These are phyloP conservation scores for Glyphotaelius pellucidus DNA, from an alignment of 2,888 invertebrate genomes.

Conservation along the genomic window DNA sequence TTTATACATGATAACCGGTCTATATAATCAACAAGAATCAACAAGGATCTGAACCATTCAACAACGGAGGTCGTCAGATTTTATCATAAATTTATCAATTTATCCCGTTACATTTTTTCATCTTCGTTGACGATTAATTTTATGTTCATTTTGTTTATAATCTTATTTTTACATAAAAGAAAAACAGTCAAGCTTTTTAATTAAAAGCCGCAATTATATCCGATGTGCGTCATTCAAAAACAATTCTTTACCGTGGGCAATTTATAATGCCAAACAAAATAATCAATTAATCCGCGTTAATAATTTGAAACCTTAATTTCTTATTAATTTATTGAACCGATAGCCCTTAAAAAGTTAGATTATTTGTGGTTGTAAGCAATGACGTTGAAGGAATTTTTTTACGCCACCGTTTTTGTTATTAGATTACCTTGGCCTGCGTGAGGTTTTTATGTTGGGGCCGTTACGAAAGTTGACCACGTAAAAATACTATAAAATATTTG, in stretches of 20 bases:
- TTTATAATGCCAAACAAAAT: constrained; percentile 7
- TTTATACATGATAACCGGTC: no score
- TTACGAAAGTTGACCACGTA: constrained; percentile 61
- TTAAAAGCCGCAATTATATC: constrained; percentile 17
- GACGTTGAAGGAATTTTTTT: constrained; percentile 24
- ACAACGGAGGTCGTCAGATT: no score
- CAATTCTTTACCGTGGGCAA: not conserved
- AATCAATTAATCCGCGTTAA: not conserved
- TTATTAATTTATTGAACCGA: constrained; percentile 19
- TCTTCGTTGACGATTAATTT: not conserved
- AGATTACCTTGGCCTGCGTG: constrained; percentile 48
- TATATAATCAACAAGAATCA: no score
- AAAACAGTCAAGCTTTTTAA: constrained; percentile 28
- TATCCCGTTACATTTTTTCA: not conserved
- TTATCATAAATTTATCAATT: no score
- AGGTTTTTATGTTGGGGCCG: constrained; percentile 56
- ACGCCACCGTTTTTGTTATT: constrained; percentile 44
- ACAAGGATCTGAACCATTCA: not conserved
- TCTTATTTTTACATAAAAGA: not conserved
- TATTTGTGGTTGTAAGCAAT: constrained; percentile 11
- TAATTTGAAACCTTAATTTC: constrained; percentile 27
- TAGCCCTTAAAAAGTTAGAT: constrained; percentile 33
- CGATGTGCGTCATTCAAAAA: not conserved
- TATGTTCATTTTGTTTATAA: not conserved
- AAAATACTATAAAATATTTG: constrained; percentile 62